Base-by-base conservation (phyloP, 2,888 invertebrate genomes). In the Drosophila phalerata region DNA sequence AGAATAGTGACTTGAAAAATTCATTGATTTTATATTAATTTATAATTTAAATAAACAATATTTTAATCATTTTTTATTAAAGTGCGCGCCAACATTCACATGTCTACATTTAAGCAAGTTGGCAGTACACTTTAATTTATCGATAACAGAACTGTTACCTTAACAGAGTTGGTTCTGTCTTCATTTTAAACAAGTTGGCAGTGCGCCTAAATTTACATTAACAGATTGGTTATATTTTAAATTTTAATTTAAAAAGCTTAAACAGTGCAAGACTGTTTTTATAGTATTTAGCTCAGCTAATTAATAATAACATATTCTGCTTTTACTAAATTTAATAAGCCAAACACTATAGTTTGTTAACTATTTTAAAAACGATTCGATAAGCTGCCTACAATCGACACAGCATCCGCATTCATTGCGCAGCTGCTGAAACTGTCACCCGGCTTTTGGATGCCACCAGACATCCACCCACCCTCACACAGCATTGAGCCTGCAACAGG, bases 381-480 rank as follows among this genome's bases (percentile, higher is more conserved):
- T 53, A 22, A 22, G 15, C 38, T 40, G 22, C 22, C n/a, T 34
- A n/a, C 5, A 25, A 55, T 17, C n/a, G 32, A 13, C 48, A 57
- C 77, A 77, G 73, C 75, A 75, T 75, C 75, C 77, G 51, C 69
- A 61, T 19, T 17, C 42, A 78, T 19, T 78, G 79, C 77, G 77
- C 77, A 77, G 67, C 61, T 79, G 64, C 77, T 68, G 3, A 13
- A 80, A 60, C 78, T 78, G 82, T 85, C 85, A 88, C 65, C 88
- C 89, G 85, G 85, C 89, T 61, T 84, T 77, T 88, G 79, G 67
- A 76, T 73, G 68, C 71, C 79, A 13, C 5, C 34, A n/a, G n/a
- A n/a, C n/a, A 32, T 11, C 32, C 32, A 74, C 65, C 71, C 75
- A 66, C 69, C 65, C 63, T 56, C 52, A 30, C 8, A 22, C 51